These are phyloP conservation scores for Sebastes vulpes DNA, from an alignment of 2,797 vertebrate genomes.

Conservation along the genomic window DNA sequence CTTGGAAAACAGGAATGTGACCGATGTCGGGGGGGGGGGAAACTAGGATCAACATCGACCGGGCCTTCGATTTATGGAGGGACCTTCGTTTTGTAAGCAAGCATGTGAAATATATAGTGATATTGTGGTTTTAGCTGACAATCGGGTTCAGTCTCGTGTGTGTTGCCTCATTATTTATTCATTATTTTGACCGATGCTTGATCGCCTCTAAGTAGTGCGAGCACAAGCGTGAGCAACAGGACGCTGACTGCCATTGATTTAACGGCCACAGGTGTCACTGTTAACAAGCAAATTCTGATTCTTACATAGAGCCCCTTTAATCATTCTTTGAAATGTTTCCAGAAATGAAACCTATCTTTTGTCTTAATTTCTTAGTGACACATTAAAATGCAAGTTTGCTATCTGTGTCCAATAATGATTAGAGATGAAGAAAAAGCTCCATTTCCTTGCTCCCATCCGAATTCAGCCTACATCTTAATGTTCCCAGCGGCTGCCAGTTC, in stretches of 20 bases:
- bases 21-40: accelerated
- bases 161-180: too few relatives aligned
- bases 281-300: too few relatives aligned
- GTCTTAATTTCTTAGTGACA: not conserved
- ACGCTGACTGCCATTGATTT: accelerated
- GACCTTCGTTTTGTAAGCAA: too few relatives aligned
- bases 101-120: too few relatives aligned
- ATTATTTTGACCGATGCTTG: accelerated
- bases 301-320: not conserved
- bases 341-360: not conserved
- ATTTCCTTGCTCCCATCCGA: not conserved
- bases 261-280: not conserved
- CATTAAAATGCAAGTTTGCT: not conserved
- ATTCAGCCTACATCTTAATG: not conserved
- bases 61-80: too few relatives aligned
- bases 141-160: not conserved
- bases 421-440: not conserved
- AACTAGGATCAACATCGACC: too few relatives aligned
- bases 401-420: not conserved
- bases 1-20: too few relatives aligned
- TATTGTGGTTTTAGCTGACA: not conserved
- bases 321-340: not conserved
- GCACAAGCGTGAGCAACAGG: too few relatives aligned
- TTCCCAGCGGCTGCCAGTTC: not conserved
- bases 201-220: accelerated